These are phyloP conservation scores for Agrotis clavis DNA, from an alignment of 2,888 invertebrate species.

Conservation along the genomic window DNA sequence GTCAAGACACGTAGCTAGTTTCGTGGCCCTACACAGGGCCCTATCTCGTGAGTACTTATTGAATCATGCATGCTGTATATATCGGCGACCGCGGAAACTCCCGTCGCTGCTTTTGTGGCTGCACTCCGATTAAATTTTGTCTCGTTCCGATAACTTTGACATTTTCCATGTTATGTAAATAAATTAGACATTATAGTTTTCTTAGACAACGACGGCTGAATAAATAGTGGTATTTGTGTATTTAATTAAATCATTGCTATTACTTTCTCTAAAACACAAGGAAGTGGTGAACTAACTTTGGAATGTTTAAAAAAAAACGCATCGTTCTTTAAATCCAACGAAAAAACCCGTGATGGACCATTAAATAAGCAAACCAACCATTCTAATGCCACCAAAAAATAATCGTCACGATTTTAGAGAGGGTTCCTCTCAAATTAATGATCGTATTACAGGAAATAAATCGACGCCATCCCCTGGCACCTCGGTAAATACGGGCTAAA, in stretches of 20 bases:
- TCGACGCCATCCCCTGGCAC: slow-evolving; percentile 30
- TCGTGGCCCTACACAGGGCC: too few species aligned
- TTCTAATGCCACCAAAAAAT: slow-evolving; percentile 22
- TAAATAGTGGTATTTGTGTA: not conserved
- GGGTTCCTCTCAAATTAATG: slow-evolving; percentile 42
- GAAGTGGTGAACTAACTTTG: too few species aligned
- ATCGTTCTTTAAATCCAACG: not conserved
- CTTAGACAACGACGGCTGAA: not conserved
- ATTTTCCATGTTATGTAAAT: slow-evolving; percentile 5
- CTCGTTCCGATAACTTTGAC: slow-evolving; percentile 25
- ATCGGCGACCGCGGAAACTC: slow-evolving; percentile 44
- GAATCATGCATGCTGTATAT: slow-evolving; percentile 69
- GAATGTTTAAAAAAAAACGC: too few species aligned
- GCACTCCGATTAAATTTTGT: slow-evolving; percentile 43
- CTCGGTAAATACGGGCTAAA: slow-evolving; percentile 18
- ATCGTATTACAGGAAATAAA: slow-evolving; percentile 51
- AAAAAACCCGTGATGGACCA: not conserved
- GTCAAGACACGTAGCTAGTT: not conserved
- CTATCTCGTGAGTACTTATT: slow-evolving; percentile 52
- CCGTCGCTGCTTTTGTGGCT: slow-evolving; percentile 33
- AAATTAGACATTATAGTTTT: too few species aligned
- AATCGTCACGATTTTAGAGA: slow-evolving; percentile 36
- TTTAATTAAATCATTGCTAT: too few species aligned
- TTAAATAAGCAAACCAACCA: not conserved
- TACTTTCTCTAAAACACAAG: too few species aligned